Evolutionary conservation across 2,113 vertebrate genomes (phyloP).

Genomic region (Callithrix jacchus): DNA sequence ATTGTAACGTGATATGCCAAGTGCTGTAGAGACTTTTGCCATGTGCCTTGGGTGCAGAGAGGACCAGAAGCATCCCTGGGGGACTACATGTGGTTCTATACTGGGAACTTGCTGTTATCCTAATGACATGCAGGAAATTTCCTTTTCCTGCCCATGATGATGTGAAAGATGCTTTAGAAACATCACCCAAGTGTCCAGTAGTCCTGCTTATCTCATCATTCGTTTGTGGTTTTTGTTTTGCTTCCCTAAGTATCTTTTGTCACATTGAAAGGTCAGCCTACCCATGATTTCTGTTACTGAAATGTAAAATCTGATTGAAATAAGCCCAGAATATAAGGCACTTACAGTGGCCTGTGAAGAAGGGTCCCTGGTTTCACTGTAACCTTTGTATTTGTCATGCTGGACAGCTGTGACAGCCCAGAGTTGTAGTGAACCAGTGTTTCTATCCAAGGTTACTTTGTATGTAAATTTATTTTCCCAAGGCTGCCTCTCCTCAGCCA

Average conservation of each 20-base stretch:
- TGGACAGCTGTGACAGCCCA: background rate
- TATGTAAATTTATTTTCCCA: background rate
- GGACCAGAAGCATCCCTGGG: background rate
- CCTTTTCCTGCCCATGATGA: background rate
- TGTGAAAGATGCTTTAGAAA: background rate
- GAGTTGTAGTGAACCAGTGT: background rate
- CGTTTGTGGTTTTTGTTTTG: background rate
- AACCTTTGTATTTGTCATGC: background rate
- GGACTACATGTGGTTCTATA: background rate
- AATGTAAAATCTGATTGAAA: background rate
- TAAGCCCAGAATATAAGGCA: background rate
- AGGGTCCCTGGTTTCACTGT: background rate
- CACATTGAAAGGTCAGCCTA: background rate
- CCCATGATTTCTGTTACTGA: background rate
- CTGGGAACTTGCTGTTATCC: background rate
- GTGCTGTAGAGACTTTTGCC: background rate
- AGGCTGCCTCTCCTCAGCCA: background rate
- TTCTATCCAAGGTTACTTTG: background rate
- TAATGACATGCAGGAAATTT: background rate
- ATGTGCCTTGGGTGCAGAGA: background rate
- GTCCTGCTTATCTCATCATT: background rate
- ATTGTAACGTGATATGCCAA: accelerated
- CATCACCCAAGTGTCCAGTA: background rate
- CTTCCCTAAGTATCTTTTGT: conserved; percentile 25
- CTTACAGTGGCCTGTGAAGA: background rate